Conservation (phyloP, 2,888 invertebrate genomes). For the Enoplolaimus lenunculus region DNA sequence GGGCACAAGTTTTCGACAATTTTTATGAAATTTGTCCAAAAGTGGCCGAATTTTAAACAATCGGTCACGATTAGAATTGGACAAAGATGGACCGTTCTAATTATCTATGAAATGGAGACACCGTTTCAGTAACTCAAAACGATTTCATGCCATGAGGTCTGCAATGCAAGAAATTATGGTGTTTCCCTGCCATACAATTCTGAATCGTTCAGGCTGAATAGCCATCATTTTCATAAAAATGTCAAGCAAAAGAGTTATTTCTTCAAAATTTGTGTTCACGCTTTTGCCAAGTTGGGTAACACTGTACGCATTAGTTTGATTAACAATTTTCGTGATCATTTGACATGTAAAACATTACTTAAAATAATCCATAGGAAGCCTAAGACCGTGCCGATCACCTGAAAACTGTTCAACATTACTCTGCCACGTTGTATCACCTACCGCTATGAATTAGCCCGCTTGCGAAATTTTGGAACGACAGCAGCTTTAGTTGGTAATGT, state of each 20-base stretch:
- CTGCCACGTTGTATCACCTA: too few species aligned
- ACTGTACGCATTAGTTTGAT: slow-evolving; percentile 2
- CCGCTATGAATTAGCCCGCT: too few species aligned
- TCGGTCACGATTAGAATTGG: neutral
- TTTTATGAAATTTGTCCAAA: neutral
- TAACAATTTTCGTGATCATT: neutral
- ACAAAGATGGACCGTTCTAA: neutral
- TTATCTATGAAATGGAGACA: neutral
- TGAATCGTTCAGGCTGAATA: neutral
- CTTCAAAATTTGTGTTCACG: neutral
- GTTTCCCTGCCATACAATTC: neutral
- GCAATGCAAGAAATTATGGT: neutral
- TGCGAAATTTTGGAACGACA: too few species aligned
- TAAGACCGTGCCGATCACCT: too few species aligned
- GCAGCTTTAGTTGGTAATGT: too few species aligned
- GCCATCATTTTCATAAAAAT: neutral
- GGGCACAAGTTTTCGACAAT: neutral
- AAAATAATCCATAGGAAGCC: neutral
- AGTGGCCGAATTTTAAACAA: neutral
- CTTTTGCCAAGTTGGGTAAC: neutral
- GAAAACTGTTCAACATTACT: too few species aligned
- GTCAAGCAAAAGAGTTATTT: neutral
- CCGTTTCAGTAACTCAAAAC: neutral
- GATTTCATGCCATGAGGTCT: neutral
- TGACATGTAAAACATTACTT: neutral